phyloP scores from a whole-genome alignment of 2,113 vertebrate species.

The Ammodytes dubius region DNA sequence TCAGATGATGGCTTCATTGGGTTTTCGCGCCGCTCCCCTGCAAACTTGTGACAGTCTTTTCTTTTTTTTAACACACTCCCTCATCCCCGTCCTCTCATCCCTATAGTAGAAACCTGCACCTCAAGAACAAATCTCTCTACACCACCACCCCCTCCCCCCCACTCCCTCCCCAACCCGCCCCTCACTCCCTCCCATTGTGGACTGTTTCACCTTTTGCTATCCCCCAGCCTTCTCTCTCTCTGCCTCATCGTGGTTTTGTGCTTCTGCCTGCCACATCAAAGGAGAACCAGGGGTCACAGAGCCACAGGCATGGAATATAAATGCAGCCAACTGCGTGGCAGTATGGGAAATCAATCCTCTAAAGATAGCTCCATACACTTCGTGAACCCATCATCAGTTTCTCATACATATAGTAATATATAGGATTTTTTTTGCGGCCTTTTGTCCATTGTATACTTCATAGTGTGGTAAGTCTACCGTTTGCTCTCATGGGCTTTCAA shows the following conservation, averaged over 20 bases:
- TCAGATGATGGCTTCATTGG: constrained; percentile 98
- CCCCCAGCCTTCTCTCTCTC: constrained; percentile 84
- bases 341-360: constrained; percentile 88
- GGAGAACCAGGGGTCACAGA: constrained; percentile 96
- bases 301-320: constrained; percentile 92
- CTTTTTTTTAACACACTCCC: constrained; percentile 39
- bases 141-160: constrained; percentile 31
- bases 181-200: constrained; percentile 72
- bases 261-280: constrained; percentile 97
- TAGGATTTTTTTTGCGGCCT: constrained; percentile 55
- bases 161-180: too few relatives aligned
- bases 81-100: constrained; percentile 73
- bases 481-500: constrained; percentile 31
- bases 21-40: constrained; percentile 59
- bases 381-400: constrained; percentile 81
- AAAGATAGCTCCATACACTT: constrained; percentile 87
- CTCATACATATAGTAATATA: constrained; percentile 78
- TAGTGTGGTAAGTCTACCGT: constrained; percentile 21
- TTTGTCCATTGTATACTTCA: constrained; percentile 51
- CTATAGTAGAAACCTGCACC: constrained; percentile 64
- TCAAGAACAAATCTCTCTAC: constrained; percentile 50
- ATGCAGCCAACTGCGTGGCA: constrained; percentile 91
- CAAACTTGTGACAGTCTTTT: constrained; percentile 72
- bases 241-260: constrained; percentile 81
- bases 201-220: constrained; percentile 88